Evolutionary conservation across 2,888 invertebrate genomes (phyloP), one percentile per base, ranked within the genome.

Genomic region (Eudemis profundana): DNA sequence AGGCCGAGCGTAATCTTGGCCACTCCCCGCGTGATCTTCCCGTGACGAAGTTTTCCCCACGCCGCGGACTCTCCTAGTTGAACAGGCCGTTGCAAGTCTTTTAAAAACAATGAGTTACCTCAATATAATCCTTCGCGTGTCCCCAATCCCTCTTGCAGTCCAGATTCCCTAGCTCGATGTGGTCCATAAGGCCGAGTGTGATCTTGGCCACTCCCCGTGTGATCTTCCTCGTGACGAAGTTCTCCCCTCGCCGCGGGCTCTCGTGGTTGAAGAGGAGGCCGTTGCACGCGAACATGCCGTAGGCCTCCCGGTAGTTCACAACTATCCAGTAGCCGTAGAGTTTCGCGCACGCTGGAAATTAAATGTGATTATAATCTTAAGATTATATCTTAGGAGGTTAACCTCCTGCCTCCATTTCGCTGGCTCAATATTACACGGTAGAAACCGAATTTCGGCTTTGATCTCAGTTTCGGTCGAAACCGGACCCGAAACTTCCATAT

Each of bases 61-160:
- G 92, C 57, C 98, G 92, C 0, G 99, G 99, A 75, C 97, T 97
- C n/a, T n/a, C n/a, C n/a, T n/a, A n/a, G n/a, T n/a, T n/a, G n/a
- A n/a, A n/a, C 66, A 99, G 96, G 0, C 99, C 99, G 87, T 99
- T 99, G 79, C 98, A 98, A n/a, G n/a, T n/a, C n/a, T n/a, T n/a
- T n/a, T n/a, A 36, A 23, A 3, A 8, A 53, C 29, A 17, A 23
- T 33, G 1, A 69, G 80, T 79, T 81, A 97, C 97, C 94, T 98
- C 97, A 5, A 99, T 97, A 85, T 98, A 99, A 89, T 99, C 99
- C 86, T 95, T 96, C 0, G 98, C 98, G 86, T 98, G 98, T 4
- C 99, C 99, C 99, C 99, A 99, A 87, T 99, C 99, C 77, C 99
- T 93, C 83, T 96, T 96, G 14, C 99, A 96, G 85, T 99, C 98